Evolutionary conservation across 2,797 vertebrate species (phyloP).

Genomic region (Distichodus sexfasciatus): DNA sequence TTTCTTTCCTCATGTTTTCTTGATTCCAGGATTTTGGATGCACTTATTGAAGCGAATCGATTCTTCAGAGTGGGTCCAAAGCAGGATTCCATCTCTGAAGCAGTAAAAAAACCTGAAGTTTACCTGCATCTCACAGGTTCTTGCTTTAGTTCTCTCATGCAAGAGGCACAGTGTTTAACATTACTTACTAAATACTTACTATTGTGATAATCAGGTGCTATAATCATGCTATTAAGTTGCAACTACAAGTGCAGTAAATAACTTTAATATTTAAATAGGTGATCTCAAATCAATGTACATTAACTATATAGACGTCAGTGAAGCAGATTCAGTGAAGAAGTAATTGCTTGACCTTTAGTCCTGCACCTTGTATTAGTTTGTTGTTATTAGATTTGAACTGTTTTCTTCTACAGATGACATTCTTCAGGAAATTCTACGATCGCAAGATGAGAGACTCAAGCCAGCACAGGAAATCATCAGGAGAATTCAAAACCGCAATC

Average conservation of each 20-base stretch:
- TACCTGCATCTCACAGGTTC: conserved; percentile 25
- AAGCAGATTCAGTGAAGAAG: too few species aligned
- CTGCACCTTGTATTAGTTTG: too few species aligned
- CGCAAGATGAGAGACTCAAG: not conserved
- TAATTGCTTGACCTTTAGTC: too few species aligned
- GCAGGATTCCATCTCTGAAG: not conserved
- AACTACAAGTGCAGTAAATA: too few species aligned
- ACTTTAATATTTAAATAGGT: too few species aligned
- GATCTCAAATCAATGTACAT: too few species aligned
- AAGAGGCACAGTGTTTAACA: not conserved
- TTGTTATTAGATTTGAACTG: not conserved
- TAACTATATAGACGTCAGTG: too few species aligned
- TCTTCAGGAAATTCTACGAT: not conserved
- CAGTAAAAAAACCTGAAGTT: not conserved
- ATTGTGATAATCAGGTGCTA: too few species aligned
- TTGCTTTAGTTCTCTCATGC: not conserved
- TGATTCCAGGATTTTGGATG: conserved; percentile 17
- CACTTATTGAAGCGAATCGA: not conserved
- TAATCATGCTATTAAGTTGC: too few species aligned
- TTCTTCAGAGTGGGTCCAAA: not conserved
- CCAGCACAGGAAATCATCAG: not conserved
- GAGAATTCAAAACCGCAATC: not conserved
- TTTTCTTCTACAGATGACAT: conserved; percentile 1
- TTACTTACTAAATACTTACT: too few species aligned
- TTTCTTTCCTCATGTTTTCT: not conserved